Evolutionary conservation across 1,140 invertebrate genomes (phyloP), one percentile per base, ranked within the genome.

Genomic region (Lanistes nyassanus): DNA sequence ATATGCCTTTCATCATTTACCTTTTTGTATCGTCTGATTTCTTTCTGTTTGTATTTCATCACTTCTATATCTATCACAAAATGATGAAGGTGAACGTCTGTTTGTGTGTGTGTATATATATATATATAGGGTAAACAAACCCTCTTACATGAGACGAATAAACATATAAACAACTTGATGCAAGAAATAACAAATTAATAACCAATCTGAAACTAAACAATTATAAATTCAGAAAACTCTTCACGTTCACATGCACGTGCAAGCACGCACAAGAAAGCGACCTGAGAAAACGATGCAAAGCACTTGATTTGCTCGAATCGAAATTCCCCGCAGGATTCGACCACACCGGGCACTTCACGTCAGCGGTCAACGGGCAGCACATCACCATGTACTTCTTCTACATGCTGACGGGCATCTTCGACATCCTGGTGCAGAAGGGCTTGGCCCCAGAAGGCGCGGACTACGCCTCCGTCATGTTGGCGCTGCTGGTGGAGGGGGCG

Each of bases 381-480:
- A 88, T 90, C 21, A 90, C 90, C 19, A 91, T 91, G 90, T 91
- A 87, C 81, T 87, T 88, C 77, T 89, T 90, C 79, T 91, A 91
- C 76, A 88, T 86, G 11, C 51, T 91, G 0, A 86, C 85, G 39
- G 87, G 89, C 23, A 74, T 90, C 2, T 55, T 90, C 16, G 90
- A 91, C 65, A 77, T 91, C 3, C 74, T 90, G 7, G 26, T 83
- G 3, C 76, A 56, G 2, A 55, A 56, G 65, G 66, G 85, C 26
- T 71, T 83, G 0, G 81, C 85, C 0, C 80, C 80, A 3, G 53
- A 53, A 19, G 69, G 76, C 42, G 66, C 70, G 4, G 83, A 85
- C 60, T 86, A 76, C 58, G 31, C 53, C 37, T 37, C n/a, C 4
- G 36, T 80, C 9, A 62, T 75, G 3, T 31, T 85, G 26, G 79